Conservation (phyloP, 2,797 vertebrate species). For the Enoplosus armatus region DNA sequence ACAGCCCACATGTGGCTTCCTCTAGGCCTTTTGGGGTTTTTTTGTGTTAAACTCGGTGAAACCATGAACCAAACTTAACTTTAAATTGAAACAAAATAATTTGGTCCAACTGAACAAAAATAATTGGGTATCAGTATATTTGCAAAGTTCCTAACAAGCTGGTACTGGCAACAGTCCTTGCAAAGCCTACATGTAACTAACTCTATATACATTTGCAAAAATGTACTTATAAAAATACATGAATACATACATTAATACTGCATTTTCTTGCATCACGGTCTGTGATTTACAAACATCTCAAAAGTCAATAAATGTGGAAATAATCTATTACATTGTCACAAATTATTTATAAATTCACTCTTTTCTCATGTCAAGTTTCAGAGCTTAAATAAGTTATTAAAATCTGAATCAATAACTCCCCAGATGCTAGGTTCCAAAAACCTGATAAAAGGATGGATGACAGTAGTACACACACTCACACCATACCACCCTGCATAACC, state of each 20-base stretch:
- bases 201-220: background rate
- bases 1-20: background rate
- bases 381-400: conserved; percentile 69
- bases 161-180: background rate
- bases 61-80: background rate
- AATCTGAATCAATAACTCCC: conserved; percentile 65
- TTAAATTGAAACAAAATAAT: background rate
- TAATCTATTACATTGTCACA: conserved; percentile 27
- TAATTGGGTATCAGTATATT: background rate
- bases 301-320: conserved; percentile 28
- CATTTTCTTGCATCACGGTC: background rate
- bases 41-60: background rate
- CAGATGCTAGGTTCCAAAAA: conserved; percentile 67
- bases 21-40: background rate
- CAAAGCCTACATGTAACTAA: background rate
- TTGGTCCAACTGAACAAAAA: background rate
- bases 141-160: background rate
- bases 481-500: conserved; percentile 89
- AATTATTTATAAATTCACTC: conserved; percentile 54
- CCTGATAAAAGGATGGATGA: conserved; percentile 75
- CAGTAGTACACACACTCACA: conserved; percentile 61
- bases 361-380: conserved; percentile 69
- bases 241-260: background rate
- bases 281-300: conserved; percentile 28
- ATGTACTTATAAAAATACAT: background rate